Base-by-base conservation (phyloP, 1,140 invertebrate genomes). In the Drosophila obscura region DNA sequence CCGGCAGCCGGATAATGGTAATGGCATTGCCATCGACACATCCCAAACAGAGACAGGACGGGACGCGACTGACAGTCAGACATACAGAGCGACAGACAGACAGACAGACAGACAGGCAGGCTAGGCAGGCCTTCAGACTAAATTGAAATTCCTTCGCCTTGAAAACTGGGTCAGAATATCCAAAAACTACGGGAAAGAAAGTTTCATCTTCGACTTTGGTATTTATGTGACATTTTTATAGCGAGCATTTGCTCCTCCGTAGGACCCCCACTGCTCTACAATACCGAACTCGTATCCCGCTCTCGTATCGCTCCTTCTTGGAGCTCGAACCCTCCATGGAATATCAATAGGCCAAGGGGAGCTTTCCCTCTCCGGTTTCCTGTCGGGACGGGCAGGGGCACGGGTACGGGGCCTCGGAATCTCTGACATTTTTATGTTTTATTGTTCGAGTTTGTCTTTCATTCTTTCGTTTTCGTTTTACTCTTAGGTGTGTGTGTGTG, bases 181-280 rank as follows among this genome's bases (percentile, higher is more conserved):
- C 72, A 48, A 74, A 66, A 80, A 80, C 73, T 80, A 81, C 56
- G 50, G 55, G 56, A 64, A 69, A 46, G 61, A 48, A 59, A 60
- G 63, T 58, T 73, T 46, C 53, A 75, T 87, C 78, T 77, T 87
- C 57, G 81, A 56, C 77, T 73, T 58, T 85, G 67, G 78, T 84
- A 84, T 84, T 88, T 88, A 83, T 87, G 79, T 87, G 82, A 83
- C 82, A 88, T 79, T 87, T 87, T 87, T 87, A 87, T 78, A 82
- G 82, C 53, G 31, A 78, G 28, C 55, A 58, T 68, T 75, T 55
- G 77, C 67, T 71, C 67, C 67, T 71, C 51, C 44, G 51, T 58
- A 68, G 67, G 65, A 71, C 67, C 67, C 67, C 67, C 24, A 69
- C 50, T 24, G 31, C 60, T 52, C 60, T 11, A 4, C 11, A 35